Conservation (phyloP, 2,888 invertebrate species). For the Cremastinae sp. region DNA sequence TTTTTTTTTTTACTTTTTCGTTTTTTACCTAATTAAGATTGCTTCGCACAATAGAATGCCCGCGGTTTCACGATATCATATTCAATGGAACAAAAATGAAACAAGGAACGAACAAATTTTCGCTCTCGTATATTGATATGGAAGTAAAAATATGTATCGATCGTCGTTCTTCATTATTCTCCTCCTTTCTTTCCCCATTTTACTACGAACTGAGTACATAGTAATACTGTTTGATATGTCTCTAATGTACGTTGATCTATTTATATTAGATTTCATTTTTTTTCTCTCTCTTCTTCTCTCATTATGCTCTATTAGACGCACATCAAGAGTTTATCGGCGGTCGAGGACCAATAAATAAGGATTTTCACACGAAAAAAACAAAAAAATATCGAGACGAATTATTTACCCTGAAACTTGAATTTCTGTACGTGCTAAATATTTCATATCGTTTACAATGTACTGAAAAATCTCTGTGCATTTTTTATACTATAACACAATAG, state of each 20-base stretch:
- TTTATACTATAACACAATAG: no score
- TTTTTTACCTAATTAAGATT: constrained; percentile 62
- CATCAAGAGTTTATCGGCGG: constrained; percentile 67
- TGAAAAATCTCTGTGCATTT: no score
- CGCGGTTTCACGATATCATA: constrained; percentile 56
- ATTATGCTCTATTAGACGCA: constrained; percentile 60
- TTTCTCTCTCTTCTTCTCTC: constrained; percentile 48
- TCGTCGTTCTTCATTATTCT: constrained; percentile 56
- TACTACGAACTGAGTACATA: constrained; percentile 75
- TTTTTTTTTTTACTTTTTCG: constrained; percentile 38
- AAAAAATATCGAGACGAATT: constrained; percentile 60
- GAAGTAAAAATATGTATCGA: constrained; percentile 72
- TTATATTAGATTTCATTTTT: constrained; percentile 64
- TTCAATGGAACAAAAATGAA: constrained; percentile 58
- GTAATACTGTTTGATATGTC: constrained; percentile 80
- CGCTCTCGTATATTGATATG: constrained; percentile 73
- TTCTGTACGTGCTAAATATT: constrained; percentile 4
- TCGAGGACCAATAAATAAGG: constrained; percentile 68
- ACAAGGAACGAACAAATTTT: constrained; percentile 5
- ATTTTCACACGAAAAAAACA: constrained; percentile 27
- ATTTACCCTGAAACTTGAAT: constrained; percentile 53
- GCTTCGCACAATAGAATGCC: constrained; percentile 67
- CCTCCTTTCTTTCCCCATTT: constrained; percentile 57
- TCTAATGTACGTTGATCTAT: constrained; percentile 75
- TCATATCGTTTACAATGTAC: no score